These are phyloP conservation scores for Drosophila nr. medialis DNA, from an alignment of 2,888 invertebrate genomes.

Conservation along the genomic window DNA sequence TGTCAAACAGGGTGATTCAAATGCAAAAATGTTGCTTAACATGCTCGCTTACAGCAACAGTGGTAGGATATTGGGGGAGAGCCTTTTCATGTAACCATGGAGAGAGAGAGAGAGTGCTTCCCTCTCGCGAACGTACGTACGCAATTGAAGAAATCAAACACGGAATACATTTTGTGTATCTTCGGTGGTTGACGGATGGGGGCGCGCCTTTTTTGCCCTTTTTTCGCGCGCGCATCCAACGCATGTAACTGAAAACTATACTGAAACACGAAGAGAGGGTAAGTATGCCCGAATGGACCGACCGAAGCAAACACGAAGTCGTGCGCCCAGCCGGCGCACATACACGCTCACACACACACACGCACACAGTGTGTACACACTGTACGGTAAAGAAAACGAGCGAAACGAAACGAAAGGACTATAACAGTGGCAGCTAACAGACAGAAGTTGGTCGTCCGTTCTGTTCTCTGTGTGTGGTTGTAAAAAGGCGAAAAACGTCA, in stretches of 20 bases:
- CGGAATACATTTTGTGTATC: constrained; percentile 66
- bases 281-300: constrained; percentile 31
- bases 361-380: constrained; percentile 18
- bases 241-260: constrained; percentile 76
- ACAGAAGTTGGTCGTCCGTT: constrained; percentile 65
- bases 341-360: constrained; percentile 19
- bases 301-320: constrained; percentile 63
- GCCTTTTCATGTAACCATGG: constrained; percentile 22
- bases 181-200: constrained; percentile 63
- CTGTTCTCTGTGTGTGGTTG: constrained; percentile 76
- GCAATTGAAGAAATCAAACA: constrained; percentile 42
- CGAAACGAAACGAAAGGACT: constrained; percentile 41
- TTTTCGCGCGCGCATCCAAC: constrained; percentile 63
- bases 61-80: constrained; percentile 21
- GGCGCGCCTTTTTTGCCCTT: constrained; percentile 64
- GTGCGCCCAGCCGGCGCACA: constrained; percentile 60
- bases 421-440: constrained; percentile 59
- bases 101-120: background rate
- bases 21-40: constrained; percentile 24
- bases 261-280: constrained; percentile 36
- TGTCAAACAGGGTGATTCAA: constrained; percentile 25
- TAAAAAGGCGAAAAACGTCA: constrained; percentile 79
- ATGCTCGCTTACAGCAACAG: constrained; percentile 14
- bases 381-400: constrained; percentile 40
- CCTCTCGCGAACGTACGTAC: constrained; percentile 12